Evolutionary conservation across 2,113 vertebrate genomes (phyloP), one percentile per base, ranked within the genome.

Genomic region (Malaclemys terrapin): DNA sequence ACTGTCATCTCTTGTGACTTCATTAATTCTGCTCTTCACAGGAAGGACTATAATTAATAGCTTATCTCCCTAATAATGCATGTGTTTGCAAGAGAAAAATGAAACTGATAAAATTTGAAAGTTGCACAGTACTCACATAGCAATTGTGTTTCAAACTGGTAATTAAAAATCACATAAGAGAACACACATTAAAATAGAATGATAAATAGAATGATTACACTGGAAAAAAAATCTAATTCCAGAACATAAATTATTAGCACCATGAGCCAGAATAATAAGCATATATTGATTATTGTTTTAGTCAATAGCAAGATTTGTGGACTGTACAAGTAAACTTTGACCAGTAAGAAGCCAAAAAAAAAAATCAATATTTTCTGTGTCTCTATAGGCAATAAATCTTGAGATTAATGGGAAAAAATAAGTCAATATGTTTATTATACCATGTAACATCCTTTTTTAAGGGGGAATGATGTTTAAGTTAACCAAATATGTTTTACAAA

Each of bases 81-180:
- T 57, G 53, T 93, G 89, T 94, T 85, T 88, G 49, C 45, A 93
- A 81, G 81, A 86, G 52, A 69, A 85, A 88, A 97, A 82, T 54
- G 65, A 95, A 92, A 85, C 72, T 45, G 88, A 94, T 95, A 90
- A 92, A 94, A 96, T 83, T 84, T 87, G 92, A 84, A 95, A 97
- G 91, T 78, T 93, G 35, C 54, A n/a, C 29, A 93, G 57, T 62
- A 79, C 75, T 96, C 91, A 93, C 93, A 91, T 81, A 87, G 87
- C 35, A 89, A 85, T 79, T 88, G 84, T 87, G 49, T 95, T 95
- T 95, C 75, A 25, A 82, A 82, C 75, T 89, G 59, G 72, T 95
- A 92, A 97, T 97, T 97, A 95, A 94, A 94, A 94, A 97, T 95
- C 92, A 89, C 27, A 31, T 79, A 91, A 86, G 19, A 91, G 53